Evolutionary conservation across 1,140 invertebrate species (phyloP), one percentile per base, ranked within the genome.

Genomic region (Leucophenga varia): DNA sequence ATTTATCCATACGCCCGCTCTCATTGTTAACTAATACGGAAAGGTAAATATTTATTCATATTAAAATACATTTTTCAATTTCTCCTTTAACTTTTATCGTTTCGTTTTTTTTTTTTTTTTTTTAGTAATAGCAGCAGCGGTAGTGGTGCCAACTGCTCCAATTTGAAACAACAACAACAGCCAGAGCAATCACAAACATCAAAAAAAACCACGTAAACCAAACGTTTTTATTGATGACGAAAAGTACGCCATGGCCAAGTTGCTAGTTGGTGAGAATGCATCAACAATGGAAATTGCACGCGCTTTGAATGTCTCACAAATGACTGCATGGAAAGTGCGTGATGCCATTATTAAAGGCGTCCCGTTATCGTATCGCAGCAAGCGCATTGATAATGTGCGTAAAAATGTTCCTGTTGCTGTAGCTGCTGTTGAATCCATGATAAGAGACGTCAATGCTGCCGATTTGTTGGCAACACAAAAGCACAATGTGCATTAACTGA

Each of bases 161-260:
- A 36, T n/a, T 28, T 35, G 40, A 57, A 35, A 18, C 51, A 30
- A 5, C 48, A 18, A 4, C 54, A 18, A 6, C 49, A 25, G 13
- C 32, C 14, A 2, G 43, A 13, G 10, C 42, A 22, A 37, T 10
- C 49, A 52, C n/a, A 43, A 44, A 47, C 53, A 59, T 8, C n/a
- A 54, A 14, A 74, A 73, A 43, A 74, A 74, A 38, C 71, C 71
- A 9, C 70, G 71, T 13, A 74, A 74, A 34, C 70, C 70, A 34
- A 74, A 74, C 36, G 71, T 74, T 8, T 74, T 74, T n/a, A 70
- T 74, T 16, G 67, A 73, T 38, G 70, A 74, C 31, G 70, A 73
- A 30, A 73, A 71, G 18, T 74, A 74, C 18, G 70, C 63, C 10
- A 73, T 72, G 71, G 71, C 71, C 39, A 73, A 74, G 43, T 43